phyloP scores from a whole-genome alignment of 2,888 invertebrate genomes.

The Lasioglossum figueresi region DNA sequence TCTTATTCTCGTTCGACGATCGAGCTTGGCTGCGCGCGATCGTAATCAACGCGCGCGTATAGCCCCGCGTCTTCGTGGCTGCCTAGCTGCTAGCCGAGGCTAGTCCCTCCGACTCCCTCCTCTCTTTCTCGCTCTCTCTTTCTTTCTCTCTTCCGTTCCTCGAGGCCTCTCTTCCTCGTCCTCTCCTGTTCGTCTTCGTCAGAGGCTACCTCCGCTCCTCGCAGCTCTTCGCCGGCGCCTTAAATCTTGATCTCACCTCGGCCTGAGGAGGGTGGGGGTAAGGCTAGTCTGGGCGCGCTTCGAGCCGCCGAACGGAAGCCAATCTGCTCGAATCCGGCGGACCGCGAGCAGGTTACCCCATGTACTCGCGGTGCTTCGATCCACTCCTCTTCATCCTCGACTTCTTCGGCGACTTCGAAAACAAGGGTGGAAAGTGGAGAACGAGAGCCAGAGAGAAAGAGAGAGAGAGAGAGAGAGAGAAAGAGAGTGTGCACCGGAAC shows the following conservation, averaged over 20 bases:
- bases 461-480: background rate
- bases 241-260: slow-evolving; percentile 81
- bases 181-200: slow-evolving; percentile 55
- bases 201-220: slow-evolving; percentile 5
- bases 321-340: slow-evolving; percentile 83
- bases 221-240: slow-evolving; percentile 68
- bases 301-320: slow-evolving; percentile 82
- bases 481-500: background rate
- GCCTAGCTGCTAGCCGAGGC: background rate
- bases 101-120: slow-evolving; percentile 2
- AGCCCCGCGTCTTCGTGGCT: slow-evolving; percentile 8
- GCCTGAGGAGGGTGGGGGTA: slow-evolving; percentile 74
- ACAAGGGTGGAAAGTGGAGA: background rate
- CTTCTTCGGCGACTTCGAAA: background rate
- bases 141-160: background rate
- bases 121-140: background rate
- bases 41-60: slow-evolving; percentile 41
- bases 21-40: slow-evolving; percentile 36
- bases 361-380: slow-evolving; percentile 40
- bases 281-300: slow-evolving; percentile 83
- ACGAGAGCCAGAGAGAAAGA: background rate
- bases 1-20: slow-evolving; percentile 36
- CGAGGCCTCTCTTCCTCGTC: slow-evolving; percentile 26
- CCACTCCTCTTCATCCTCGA: slow-evolving; percentile 14
- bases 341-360: slow-evolving; percentile 80